A percentile compares a stretch with the other conserved stretches of the same genome.
Conservation (phyloP, 2,888 invertebrate species). For the Brachyopa scutellaris region DNA sequence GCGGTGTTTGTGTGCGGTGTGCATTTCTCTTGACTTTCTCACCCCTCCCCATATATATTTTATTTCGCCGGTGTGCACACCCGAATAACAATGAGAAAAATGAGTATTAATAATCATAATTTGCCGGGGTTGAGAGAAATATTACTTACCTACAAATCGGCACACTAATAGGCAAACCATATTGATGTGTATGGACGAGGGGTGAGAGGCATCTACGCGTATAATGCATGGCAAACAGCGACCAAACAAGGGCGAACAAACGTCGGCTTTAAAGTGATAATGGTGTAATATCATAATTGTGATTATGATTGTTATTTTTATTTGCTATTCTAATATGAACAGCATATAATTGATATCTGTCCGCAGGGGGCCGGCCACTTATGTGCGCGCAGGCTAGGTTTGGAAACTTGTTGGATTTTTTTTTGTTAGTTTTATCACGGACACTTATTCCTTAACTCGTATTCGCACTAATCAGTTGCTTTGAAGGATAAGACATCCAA, state of each 20-base stretch:
- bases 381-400: neutral
- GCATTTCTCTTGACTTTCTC: slow-evolving; percentile 70
- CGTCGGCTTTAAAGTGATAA: slow-evolving; percentile 60
- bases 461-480: too few relatives aligned
- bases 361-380: slow-evolving; percentile 15
- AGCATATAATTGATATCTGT: slow-evolving; percentile 38
- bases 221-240: slow-evolving; percentile 31
- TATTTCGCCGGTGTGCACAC: slow-evolving; percentile 2
- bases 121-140: slow-evolving; percentile 54
- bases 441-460: too few relatives aligned
- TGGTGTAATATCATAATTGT: slow-evolving; percentile 67
- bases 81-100: slow-evolving; percentile 51
- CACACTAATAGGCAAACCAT: slow-evolving; percentile 57
- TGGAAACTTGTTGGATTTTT: slow-evolving; percentile 18
- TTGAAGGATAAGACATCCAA: too few relatives aligned
- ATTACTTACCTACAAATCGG: slow-evolving; percentile 51
- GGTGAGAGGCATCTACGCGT: slow-evolving; percentile 64
- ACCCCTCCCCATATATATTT: slow-evolving; percentile 45
- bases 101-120: slow-evolving; percentile 69
- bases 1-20: slow-evolving; percentile 40
- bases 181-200: slow-evolving; percentile 24
- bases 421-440: too few relatives aligned
- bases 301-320: slow-evolving; percentile 64
- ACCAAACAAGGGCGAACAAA: slow-evolving; percentile 19
- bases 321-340: slow-evolving; percentile 29